These are phyloP conservation scores for Aphidius ervi DNA, from an alignment of 1,140 invertebrate genomes.

Conservation along the genomic window DNA sequence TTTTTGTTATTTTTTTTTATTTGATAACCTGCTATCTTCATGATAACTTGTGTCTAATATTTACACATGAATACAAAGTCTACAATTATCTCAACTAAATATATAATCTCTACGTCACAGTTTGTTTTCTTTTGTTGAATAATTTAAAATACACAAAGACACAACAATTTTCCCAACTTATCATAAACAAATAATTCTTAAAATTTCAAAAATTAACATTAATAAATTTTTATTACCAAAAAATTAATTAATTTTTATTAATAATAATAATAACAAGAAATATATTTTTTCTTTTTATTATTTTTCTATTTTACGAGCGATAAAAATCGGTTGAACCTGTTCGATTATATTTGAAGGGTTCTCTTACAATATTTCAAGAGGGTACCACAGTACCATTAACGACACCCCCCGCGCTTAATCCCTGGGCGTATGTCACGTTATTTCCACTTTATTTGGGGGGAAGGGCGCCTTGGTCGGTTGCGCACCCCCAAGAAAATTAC, in stretches of 20 bases:
- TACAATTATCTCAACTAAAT: no score
- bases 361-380: neutral
- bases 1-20: constrained; percentile 2
- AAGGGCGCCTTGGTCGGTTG: neutral
- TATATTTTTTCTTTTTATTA: no score
- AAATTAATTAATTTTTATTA: no score
- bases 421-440: constrained; percentile 28
- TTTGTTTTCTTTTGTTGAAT: no score
- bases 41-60: constrained; percentile 19
- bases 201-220: no score
- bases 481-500: constrained; percentile 15
- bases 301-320: neutral
- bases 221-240: no score
- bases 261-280: no score
- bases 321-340: constrained; percentile 12
- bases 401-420: constrained; percentile 24
- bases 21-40: constrained; percentile 21
- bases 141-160: no score
- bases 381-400: constrained; percentile 24
- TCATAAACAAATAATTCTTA: no score
- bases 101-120: no score
- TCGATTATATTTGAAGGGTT: neutral
- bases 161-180: no score
- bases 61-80: no score
- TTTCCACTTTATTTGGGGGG: constrained; percentile 11